A percentile compares a stretch with the other conserved stretches of the same genome.
These are phyloP conservation scores for Scatophagus argus DNA, from an alignment of 2,113 vertebrate species.

Conservation along the genomic window DNA sequence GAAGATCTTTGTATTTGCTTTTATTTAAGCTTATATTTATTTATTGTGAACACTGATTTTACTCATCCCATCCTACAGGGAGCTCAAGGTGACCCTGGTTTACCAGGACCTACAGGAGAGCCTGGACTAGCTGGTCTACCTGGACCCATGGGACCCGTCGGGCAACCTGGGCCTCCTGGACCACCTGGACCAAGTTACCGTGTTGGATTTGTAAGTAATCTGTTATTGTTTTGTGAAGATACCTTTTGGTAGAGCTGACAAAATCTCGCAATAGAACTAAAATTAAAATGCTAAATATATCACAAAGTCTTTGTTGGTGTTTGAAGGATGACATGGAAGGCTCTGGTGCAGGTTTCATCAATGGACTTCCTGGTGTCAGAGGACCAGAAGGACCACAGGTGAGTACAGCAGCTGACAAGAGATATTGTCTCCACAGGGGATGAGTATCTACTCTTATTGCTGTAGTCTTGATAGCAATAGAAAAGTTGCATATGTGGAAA, in stretches of 20 bases:
- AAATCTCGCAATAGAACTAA: neutral
- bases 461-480: no score
- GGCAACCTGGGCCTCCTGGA: conserved; percentile 88
- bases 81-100: conserved; percentile 83
- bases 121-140: conserved; percentile 88
- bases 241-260: neutral
- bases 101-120: conserved; percentile 83
- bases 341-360: conserved; percentile 80
- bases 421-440: no score
- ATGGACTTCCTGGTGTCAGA: conserved; percentile 73
- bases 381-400: conserved; percentile 88
- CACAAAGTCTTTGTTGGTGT: conserved; percentile 11
- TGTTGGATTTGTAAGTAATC: conserved; percentile 92
- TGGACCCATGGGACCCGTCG: conserved; percentile 91
- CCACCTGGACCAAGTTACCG: conserved; percentile 83
- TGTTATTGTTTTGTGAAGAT: neutral
- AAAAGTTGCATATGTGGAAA: no score
- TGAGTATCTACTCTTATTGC: no score
- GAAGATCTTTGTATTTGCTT: neutral
- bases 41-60: neutral
- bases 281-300: neutral
- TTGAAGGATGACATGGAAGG: conserved; percentile 94
- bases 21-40: neutral
- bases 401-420: no score
- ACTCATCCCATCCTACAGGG: conserved; percentile 81